These are phyloP conservation scores for Hippocampus comes DNA, from an alignment of 2,113 vertebrate species.

Conservation along the genomic window DNA sequence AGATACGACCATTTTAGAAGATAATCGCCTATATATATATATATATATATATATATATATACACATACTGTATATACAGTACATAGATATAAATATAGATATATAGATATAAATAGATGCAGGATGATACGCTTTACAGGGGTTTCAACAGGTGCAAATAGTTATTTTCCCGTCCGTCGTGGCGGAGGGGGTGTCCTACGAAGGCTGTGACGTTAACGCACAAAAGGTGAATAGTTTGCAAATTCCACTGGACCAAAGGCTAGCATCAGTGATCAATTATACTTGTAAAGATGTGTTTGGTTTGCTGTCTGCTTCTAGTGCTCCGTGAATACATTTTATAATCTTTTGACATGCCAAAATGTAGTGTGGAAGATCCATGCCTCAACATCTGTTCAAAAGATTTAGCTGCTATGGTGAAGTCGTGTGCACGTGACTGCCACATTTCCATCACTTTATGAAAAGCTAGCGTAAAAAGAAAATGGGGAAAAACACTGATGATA, in stretches of 20 bases:
- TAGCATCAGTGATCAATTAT: constrained; percentile 37
- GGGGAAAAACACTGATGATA: constrained; percentile 11
- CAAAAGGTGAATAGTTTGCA: constrained; percentile 25
- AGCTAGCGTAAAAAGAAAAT: constrained; percentile 20
- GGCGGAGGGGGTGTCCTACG: too few species aligned
- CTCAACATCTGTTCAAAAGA: constrained; percentile 1
- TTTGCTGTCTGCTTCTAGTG: constrained; percentile 24
- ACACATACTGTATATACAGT: too few species aligned
- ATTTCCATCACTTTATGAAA: constrained; percentile 5
- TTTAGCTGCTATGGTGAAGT: background rate
- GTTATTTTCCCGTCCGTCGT: too few species aligned
- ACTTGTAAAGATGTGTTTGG: constrained; percentile 22
- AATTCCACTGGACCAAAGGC: constrained; percentile 47
- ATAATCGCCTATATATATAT: too few species aligned
- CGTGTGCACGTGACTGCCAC: background rate
- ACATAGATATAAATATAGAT: too few species aligned
- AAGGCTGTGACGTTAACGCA: too few species aligned
- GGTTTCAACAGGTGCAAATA: too few species aligned
- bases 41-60: too few species aligned
- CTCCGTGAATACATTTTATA: constrained; percentile 1
- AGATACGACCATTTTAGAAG: too few species aligned
- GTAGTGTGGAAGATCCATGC: background rate
- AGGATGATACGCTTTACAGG: too few species aligned
- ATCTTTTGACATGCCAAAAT: background rate
- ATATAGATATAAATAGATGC: too few species aligned